A percentile compares a stretch with the other conserved stretches of the same genome.
Evolutionary conservation across 2,113 vertebrate genomes (phyloP).

Genomic region (Trematomus loennbergii): DNA sequence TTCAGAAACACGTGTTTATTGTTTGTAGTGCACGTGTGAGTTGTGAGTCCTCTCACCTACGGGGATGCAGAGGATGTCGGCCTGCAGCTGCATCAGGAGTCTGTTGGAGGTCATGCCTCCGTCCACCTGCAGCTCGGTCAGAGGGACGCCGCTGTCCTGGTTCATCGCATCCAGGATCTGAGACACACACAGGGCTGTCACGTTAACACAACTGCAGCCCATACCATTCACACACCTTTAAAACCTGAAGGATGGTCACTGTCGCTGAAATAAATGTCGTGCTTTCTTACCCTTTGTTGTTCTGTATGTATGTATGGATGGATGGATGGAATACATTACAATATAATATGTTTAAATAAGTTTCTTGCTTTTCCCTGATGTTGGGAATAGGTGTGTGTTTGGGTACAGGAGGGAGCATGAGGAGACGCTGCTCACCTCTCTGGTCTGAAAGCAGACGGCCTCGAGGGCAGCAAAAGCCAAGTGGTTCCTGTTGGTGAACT

Average conservation of each 20-base stretch:
- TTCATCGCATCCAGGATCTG: slow-evolving; percentile 98
- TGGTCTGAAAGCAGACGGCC: slow-evolving; percentile 97
- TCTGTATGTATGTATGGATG: too few species aligned
- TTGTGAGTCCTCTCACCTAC: slow-evolving; percentile 87
- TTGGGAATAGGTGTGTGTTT: too few species aligned
- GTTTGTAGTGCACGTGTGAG: background rate
- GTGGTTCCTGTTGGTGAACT: slow-evolving; percentile 98
- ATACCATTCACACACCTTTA: background rate
- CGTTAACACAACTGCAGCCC: background rate
- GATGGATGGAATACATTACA: too few species aligned
- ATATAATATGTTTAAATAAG: too few species aligned
- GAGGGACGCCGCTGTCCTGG: slow-evolving; percentile 92
- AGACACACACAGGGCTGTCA: background rate
- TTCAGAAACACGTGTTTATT: background rate
- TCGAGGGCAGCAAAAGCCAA: slow-evolving; percentile 98
- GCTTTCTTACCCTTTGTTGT: too few species aligned
- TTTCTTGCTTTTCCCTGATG: too few species aligned
- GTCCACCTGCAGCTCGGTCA: slow-evolving; percentile 88
- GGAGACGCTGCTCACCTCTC: slow-evolving; percentile 88
- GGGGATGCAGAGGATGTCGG: slow-evolving; percentile 95
- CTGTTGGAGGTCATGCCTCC: slow-evolving; percentile 97
- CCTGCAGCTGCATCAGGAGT: slow-evolving; percentile 96
- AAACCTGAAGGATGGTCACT: too few species aligned
- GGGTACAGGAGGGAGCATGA: background rate
- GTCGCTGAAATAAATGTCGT: background rate